Base-by-base conservation (phyloP, 2,113 vertebrate genomes). In the Nerophis ophidion region DNA sequence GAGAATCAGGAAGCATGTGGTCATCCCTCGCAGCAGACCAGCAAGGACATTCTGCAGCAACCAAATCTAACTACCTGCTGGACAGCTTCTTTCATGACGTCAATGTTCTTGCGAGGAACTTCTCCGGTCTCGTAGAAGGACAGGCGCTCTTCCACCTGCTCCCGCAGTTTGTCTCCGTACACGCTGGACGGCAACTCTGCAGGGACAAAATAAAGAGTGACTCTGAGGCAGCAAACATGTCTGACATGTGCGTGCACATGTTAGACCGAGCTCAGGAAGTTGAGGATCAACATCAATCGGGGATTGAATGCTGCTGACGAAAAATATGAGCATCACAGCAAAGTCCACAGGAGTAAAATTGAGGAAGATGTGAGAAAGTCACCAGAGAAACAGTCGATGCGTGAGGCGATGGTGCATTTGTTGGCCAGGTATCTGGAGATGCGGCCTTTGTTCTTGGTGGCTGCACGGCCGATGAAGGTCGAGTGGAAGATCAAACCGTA, bases 401-500 rank as follows among this genome's bases (percentile, higher is more conserved):
- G 90, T 0, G 96, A 98, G 26, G 96, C 96, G 2, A 99, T 97
- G 17, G 94, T 94, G 87, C 96, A 99, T 63, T 98, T 99, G 89
- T 99, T 98, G 17, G 96, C 97, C 82, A 99, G 83, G 70, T 98
- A 99, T 26, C 97, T 91, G n/a, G 96, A 98, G 88, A 99, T 99
- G 6, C 97, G 91, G 0, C 97, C 97, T 74, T 98, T 98, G 90
- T 98, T 99, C 86, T 96, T 97, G 73, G 94, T 92, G 0, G 93
- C 97, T 0, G 97, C 97, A 0, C 96, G 94, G 9, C 97, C 97
- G 0, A 99, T 99, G 82, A 99, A 99, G 34, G 97, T 98, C 0
- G 97, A 99, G 82, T 99, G 97, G 88, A 98, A 99, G 69, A 99
- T 99, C 19, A 99, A 91, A 12, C 97, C 96, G 0, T 99, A 98